Evolutionary conservation across 2,888 invertebrate species (phyloP).

Genomic region (Mongoloraphidia duomilia): DNA sequence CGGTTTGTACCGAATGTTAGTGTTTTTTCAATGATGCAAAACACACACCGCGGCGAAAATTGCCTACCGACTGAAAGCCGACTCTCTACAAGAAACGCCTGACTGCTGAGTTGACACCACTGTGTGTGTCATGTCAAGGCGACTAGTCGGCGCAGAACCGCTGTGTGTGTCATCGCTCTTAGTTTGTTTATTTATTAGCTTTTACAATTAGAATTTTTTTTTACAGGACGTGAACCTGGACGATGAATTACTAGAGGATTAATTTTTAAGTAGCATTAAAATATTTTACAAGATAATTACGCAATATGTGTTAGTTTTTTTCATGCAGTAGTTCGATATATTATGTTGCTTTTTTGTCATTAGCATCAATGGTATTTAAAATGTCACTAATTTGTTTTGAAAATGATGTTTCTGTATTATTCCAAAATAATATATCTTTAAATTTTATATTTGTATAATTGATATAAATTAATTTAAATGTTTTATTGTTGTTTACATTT

Average conservation of each 20-base stretch:
- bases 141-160: too few relatives aligned
- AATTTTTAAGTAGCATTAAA: constrained; percentile 6
- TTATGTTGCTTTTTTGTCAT: constrained; percentile 5
- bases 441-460: constrained; percentile 4
- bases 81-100: too few relatives aligned
- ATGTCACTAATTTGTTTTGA: not conserved
- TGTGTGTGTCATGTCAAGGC: too few relatives aligned
- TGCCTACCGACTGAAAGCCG: too few relatives aligned
- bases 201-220: constrained; percentile 9
- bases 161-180: too few relatives aligned
- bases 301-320: constrained; percentile 6
- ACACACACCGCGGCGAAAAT: too few relatives aligned
- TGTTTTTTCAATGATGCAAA: too few relatives aligned
- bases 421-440: constrained; percentile 2
- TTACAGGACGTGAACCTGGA: constrained; percentile 59
- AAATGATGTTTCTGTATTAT: constrained; percentile 1
- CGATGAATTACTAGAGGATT: constrained; percentile 54
- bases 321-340: constrained; percentile 9
- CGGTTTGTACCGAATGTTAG: too few relatives aligned
- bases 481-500: too few relatives aligned
- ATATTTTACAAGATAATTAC: not conserved
- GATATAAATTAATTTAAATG: constrained; percentile 12
- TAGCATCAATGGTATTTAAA: not conserved
- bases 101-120: too few relatives aligned
- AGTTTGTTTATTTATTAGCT: not conserved